These are phyloP conservation scores for Meganola albula DNA, from an alignment of 2,888 invertebrate genomes.

Conservation along the genomic window DNA sequence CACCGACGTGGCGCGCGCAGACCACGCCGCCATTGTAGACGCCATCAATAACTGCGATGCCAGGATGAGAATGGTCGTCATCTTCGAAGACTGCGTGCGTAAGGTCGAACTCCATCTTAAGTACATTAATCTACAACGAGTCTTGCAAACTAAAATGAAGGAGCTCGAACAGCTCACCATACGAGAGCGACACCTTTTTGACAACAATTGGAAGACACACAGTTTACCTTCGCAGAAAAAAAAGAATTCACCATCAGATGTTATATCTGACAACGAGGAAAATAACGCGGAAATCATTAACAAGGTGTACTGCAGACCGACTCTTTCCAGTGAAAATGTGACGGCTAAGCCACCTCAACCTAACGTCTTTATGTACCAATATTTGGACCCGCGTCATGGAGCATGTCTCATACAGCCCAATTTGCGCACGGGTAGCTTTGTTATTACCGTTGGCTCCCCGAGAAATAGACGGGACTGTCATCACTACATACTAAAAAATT, in stretches of 20 bases:
- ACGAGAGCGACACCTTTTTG: conserved; percentile 88
- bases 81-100: conserved; percentile 96
- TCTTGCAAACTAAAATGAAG: conserved; percentile 89
- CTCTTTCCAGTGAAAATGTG: conserved; percentile 89
- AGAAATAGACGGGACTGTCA: conserved; percentile 82
- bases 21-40: conserved; percentile 94
- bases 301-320: conserved; percentile 84
- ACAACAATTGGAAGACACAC: conserved; percentile 93
- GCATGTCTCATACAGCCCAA: conserved; percentile 83
- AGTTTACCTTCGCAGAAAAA: conserved; percentile 91
- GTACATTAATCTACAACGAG: conserved; percentile 91
- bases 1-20: conserved; percentile 95
- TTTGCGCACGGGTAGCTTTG: conserved; percentile 81
- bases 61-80: conserved; percentile 96
- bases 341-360: conserved; percentile 70
- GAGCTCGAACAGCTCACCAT: conserved; percentile 89
- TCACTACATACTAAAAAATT: conserved; percentile 80
- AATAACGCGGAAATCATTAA: conserved; percentile 69
- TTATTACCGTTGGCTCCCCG: conserved; percentile 83
- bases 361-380: conserved; percentile 80
- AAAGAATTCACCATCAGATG: conserved; percentile 77
- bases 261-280: conserved; percentile 62
- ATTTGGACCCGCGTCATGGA: conserved; percentile 84
- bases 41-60: conserved; percentile 93
- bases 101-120: conserved; percentile 96